Conservation (phyloP, 1,140 invertebrate species). For the Drosophila pallidifrons region DNA sequence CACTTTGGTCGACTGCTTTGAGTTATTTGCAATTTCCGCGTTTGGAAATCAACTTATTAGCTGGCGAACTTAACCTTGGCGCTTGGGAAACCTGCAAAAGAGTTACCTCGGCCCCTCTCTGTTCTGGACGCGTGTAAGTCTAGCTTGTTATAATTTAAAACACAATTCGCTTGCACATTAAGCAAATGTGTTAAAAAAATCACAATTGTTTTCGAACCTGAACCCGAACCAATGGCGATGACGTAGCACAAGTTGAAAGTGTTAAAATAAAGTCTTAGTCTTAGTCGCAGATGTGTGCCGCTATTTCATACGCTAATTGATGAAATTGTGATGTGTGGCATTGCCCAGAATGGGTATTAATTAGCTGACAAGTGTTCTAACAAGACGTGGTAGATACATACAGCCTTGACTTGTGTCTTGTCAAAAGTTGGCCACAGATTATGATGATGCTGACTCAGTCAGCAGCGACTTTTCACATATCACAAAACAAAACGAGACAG, state of each 20-base stretch:
- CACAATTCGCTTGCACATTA: conserved; percentile 60
- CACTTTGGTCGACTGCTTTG: conserved; percentile 37
- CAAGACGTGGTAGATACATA: conserved; percentile 1
- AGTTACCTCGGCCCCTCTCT: background rate
- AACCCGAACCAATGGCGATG: conserved; percentile 40
- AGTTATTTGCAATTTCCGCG: conserved; percentile 65
- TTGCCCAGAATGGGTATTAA: conserved; percentile 49
- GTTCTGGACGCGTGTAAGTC: conserved; percentile 49
- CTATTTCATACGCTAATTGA: conserved; percentile 55
- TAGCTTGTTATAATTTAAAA: conserved; percentile 66
- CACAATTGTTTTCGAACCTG: conserved; percentile 50
- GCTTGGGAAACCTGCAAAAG: conserved; percentile 58
- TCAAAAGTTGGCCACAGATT: conserved; percentile 26
- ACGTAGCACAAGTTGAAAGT: conserved; percentile 65
- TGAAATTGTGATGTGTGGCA: conserved; percentile 39
- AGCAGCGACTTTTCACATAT: conserved; percentile 63
- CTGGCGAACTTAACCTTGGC: conserved; percentile 53
- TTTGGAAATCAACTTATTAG: conserved; percentile 59
- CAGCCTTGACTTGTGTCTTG: conserved; percentile 30
- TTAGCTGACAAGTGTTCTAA: conserved; percentile 46
- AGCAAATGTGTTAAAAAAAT: conserved; percentile 58
- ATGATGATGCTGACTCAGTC: conserved; percentile 43
- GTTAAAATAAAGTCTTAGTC: conserved; percentile 21
- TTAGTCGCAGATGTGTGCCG: conserved; percentile 34
- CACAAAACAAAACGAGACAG: conserved; percentile 18